A percentile compares a stretch with the other conserved stretches of the same genome.
phyloP scores from a whole-genome alignment of 2,797 vertebrate species.

The Glossophaga mutica region DNA sequence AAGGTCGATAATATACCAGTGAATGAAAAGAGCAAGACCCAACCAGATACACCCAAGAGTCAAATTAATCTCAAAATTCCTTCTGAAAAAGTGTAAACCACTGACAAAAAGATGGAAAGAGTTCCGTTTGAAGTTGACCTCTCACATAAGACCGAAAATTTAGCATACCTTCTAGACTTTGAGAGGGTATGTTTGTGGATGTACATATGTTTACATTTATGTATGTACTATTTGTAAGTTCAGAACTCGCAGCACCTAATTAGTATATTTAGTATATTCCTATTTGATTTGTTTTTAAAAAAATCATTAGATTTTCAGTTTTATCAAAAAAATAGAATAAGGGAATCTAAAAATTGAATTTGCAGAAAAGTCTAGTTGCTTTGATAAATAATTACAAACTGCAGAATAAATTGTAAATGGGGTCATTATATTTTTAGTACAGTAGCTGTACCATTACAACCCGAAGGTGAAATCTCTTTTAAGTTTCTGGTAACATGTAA shows the following conservation, averaged over 20 bases:
- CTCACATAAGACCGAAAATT: background rate
- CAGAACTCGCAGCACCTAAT: background rate
- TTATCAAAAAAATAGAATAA: background rate
- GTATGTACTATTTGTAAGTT: background rate
- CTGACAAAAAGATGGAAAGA: background rate
- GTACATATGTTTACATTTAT: background rate
- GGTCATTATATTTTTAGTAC: constrained; percentile 2
- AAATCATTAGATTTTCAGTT: background rate
- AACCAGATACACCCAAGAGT: background rate
- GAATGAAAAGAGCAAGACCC: background rate
- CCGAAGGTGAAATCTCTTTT: background rate
- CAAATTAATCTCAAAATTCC: background rate
- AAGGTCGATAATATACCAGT: background rate
- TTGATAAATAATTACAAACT: background rate
- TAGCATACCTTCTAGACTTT: background rate
- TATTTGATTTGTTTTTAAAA: background rate
- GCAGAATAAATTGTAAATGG: background rate
- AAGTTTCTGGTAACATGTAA: background rate
- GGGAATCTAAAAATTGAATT: background rate
- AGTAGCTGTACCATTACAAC: background rate
- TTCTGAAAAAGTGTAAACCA: background rate
- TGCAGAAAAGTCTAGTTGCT: background rate
- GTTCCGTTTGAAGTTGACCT: background rate
- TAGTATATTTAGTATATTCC: background rate
- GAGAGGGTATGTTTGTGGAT: background rate